Evolutionary conservation across 23 tunicate genomes (phyloP), one percentile per base, ranked within the genome.

Genomic region (Clavelina lepadiformis): DNA sequence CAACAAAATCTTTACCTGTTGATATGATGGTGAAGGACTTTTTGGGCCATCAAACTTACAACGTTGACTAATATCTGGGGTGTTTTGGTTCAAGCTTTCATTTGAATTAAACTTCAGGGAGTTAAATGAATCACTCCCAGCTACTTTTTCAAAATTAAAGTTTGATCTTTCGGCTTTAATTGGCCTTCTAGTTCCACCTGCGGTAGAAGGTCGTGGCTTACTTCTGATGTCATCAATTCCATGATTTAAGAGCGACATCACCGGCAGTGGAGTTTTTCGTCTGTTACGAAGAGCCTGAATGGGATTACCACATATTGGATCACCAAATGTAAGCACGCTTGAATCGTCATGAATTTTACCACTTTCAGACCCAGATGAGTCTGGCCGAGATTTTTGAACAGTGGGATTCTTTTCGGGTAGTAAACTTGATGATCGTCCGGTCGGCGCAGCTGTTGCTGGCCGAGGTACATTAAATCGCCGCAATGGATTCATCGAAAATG

Each of bases 231-330:
- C 3, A 19, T 27, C 29, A 45, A 21, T 27, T 24, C 68, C 80
- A 58, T 61, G 28, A 19, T 54, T 11, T 8, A 83, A 46, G 34
- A 77, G 29, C 18, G 66, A 22, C 38, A 58, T 38, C 8, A 59
- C 69, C 0, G 76, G 75, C 34, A 65, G 26, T 20, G 80, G 66
- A 25, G 67, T 23, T 19, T 47, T 70, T 69, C 51, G 69, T 35
- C 89, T 51, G 33, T 86, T 71, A n/a, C 88, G 46, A 0, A 81
- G 31, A 13, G 74, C 85, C 25, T 75, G 74, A 34, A 88, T 59
- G 33, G 89, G 89, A 50, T 77, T 89, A 2, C 97, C 97, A 36
- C 97, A 81, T n/a, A 81, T 52, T 19, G 78, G 79, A 26, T 75
- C 89, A 21, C 97, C 97, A 52, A 81, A 63, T 25, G 97, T 89